Conservation (phyloP, 2,888 invertebrate species). For the Anagyrus pseudococci region DNA sequence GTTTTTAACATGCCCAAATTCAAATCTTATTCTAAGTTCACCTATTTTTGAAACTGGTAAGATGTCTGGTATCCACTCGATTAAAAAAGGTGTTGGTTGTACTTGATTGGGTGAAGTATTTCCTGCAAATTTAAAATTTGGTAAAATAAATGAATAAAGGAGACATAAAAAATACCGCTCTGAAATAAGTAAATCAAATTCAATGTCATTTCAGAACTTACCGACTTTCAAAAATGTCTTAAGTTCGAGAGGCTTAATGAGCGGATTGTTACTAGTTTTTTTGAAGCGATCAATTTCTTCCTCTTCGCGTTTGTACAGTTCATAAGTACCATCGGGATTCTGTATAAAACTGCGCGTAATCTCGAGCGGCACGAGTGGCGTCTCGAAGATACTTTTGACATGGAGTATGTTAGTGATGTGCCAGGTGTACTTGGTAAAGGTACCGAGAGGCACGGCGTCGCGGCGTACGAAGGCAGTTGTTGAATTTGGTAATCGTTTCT, state of each 20-base stretch:
- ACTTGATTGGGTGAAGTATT: conserved; percentile 65
- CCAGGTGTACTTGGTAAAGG: conserved; percentile 75
- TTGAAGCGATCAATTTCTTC: conserved; percentile 58
- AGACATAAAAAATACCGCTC: conserved; percentile 1
- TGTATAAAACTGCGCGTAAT: conserved; percentile 71
- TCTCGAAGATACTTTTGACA: conserved; percentile 78
- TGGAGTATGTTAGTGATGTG: conserved; percentile 75
- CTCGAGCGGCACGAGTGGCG: conserved; percentile 68
- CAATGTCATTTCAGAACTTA: too few species aligned
- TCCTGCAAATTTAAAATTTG: conserved; percentile 53
- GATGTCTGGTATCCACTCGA: conserved; percentile 81
- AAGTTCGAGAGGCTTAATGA: conserved; percentile 67
- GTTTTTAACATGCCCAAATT: conserved; percentile 72
- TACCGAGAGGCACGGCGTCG: conserved; percentile 70
- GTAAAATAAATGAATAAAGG: conserved; percentile 19
- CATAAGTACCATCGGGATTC: conserved; percentile 69
- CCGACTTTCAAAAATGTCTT: conserved; percentile 73
- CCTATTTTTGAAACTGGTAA: conserved; percentile 74
- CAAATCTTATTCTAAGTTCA: conserved; percentile 74
- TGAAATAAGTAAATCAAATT: conserved; percentile 22
- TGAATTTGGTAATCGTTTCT: conserved; percentile 71
- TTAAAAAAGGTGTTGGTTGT: conserved; percentile 71
- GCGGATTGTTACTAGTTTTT: conserved; percentile 59
- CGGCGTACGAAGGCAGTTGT: conserved; percentile 68
- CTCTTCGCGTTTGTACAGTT: conserved; percentile 60